Evolutionary conservation across 1,140 invertebrate species (phyloP).

Genomic region (Antheraea mylitta): DNA sequence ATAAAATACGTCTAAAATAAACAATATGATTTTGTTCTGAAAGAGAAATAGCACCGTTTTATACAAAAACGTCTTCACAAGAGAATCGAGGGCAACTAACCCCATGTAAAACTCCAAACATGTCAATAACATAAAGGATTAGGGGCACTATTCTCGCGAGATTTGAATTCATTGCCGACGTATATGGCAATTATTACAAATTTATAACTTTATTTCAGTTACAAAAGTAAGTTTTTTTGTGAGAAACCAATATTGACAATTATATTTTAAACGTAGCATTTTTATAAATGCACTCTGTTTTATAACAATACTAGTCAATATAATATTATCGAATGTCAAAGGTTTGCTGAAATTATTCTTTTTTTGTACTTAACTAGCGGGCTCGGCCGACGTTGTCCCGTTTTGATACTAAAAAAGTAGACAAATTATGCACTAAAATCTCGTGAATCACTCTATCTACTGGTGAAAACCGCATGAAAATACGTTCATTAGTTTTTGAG

Average conservation of each 20-base stretch:
- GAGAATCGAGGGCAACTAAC: slow-evolving; percentile 9
- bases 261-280: no score
- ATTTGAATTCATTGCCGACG: slow-evolving; percentile 10
- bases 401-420: no score
- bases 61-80: slow-evolving; percentile 3
- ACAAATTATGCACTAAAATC: no score
- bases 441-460: no score
- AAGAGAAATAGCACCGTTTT: background rate
- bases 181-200: slow-evolving; percentile 4
- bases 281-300: no score
- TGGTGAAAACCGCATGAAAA: no score
- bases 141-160: slow-evolving; percentile 11
- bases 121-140: slow-evolving; percentile 13
- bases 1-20: background rate
- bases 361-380: no score
- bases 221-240: background rate
- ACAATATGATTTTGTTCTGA: background rate
- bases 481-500: no score
- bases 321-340: no score
- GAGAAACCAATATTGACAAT: background rate
- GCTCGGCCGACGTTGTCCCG: no score
- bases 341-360: no score
- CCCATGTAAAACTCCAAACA: slow-evolving; percentile 13
- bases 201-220: background rate
- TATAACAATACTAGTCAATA: no score